Evolutionary conservation across 2,797 vertebrate genomes (phyloP), one percentile per base, ranked within the genome.

Genomic region (Hippoglossus hippoglossus): DNA sequence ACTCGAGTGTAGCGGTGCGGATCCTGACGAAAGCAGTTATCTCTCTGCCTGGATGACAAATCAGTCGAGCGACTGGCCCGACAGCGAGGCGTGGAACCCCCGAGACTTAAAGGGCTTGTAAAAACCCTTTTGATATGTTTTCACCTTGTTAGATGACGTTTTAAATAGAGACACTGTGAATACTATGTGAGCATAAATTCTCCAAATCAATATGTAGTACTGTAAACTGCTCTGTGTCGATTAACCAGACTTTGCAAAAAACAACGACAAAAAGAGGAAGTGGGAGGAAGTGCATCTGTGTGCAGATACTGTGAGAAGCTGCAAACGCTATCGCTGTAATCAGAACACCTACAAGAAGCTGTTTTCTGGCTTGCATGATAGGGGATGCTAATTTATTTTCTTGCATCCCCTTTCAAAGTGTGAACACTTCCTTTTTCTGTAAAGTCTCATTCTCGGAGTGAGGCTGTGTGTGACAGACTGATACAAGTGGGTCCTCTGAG

Each of bases 1-100:
- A 94, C 59, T 89, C 84, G 0, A 92, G 90, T 13, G 41, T 94
- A 6, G 92, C 74, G 0, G 82, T 93, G 16, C 79, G 89, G 47
- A 93, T 94, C 77, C 75, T 94, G 31, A 85, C 76, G 4, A 94
- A 94, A 82, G 90, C 91, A 1, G 3, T 25, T 88, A 34, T 94
- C 92, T 22, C 75, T 94, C 69, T 91, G 92, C 21, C 81, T 95
- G 75, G 89, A 95, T 5, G 74, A 92, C 3, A 84, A 90, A 11
- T 94, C 92, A 0, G 53, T 94, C 0, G 87, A 92, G 67, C 76
- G 78, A 24, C 63, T 94, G 64, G 93, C 91, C 24, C 49, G 50
- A 5, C 91, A 77, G 60, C 73, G 90, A 36, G 71, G 84, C 6
- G 1, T 71, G 2, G 86, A 91, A 1, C 71, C 85, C n/a, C n/a